Conservation (phyloP, 1,140 invertebrate genomes). For the Chionoecetes opilio region DNA sequence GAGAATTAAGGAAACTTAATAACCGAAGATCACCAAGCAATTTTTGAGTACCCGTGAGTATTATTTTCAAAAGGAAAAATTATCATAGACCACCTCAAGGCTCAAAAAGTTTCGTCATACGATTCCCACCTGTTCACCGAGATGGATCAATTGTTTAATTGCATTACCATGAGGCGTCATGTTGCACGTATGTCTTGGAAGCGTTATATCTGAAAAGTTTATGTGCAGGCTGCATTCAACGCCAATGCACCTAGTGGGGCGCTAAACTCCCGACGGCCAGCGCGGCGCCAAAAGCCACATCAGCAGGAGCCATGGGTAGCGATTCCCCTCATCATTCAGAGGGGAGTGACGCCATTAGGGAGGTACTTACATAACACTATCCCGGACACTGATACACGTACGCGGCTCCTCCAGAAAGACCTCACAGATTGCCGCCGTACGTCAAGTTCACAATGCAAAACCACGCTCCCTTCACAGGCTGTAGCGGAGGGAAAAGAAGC, state of each 20-base stretch:
- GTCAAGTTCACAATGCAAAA: conserved; percentile 29
- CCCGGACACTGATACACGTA: neutral
- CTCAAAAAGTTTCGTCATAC: too few relatives aligned
- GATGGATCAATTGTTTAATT: too few relatives aligned
- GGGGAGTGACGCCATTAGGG: neutral
- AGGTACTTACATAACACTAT: conserved; percentile 10
- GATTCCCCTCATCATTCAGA: neutral
- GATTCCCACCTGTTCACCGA: too few relatives aligned
- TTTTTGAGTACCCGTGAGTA: too few relatives aligned
- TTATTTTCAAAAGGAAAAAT: too few relatives aligned
- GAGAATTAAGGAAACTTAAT: too few relatives aligned
- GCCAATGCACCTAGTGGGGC: neutral
- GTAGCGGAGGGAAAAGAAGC: neutral
- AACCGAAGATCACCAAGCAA: too few relatives aligned
- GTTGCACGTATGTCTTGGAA: too few relatives aligned
- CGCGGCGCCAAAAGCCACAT: neutral
- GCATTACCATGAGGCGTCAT: too few relatives aligned
- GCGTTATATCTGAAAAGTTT: too few relatives aligned
- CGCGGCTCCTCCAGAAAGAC: neutral
- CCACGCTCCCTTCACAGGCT: neutral
- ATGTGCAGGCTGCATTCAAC: too few relatives aligned
- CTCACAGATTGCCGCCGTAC: neutral
- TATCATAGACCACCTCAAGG: too few relatives aligned
- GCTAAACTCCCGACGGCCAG: neutral
- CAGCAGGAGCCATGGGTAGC: neutral